Conservation (phyloP, 2,888 invertebrate species). For the Leucophora obtusa region DNA sequence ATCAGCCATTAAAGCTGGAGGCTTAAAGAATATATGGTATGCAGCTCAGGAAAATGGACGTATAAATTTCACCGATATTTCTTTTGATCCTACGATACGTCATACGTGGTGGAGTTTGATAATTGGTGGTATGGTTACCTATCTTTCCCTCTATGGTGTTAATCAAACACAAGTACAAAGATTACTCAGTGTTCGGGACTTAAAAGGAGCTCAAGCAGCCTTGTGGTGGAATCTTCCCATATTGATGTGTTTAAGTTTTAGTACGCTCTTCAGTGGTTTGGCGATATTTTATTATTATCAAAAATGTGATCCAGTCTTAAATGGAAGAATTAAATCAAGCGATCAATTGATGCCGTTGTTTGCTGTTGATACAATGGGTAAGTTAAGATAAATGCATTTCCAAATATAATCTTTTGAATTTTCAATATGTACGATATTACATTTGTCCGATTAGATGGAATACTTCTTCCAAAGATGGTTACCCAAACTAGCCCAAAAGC, state of each 20-base stretch:
- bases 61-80: constrained; percentile 84
- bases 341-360: constrained; percentile 91
- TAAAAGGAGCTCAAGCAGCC: constrained; percentile 86
- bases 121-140: constrained; percentile 89
- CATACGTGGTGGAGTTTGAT: constrained; percentile 90
- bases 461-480: too few relatives aligned
- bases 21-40: constrained; percentile 85
- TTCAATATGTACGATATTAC: too few relatives aligned
- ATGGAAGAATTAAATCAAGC: constrained; percentile 81
- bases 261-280: constrained; percentile 88
- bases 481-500: too few relatives aligned
- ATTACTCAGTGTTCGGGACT: constrained; percentile 84
- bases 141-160: constrained; percentile 90
- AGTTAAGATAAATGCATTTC: constrained; percentile 65
- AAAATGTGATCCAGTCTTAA: constrained; percentile 87
- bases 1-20: constrained; percentile 85
- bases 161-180: constrained; percentile 92
- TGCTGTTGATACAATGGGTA: constrained; percentile 86
- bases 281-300: constrained; percentile 91
- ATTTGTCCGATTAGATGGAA: too few relatives aligned
- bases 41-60: constrained; percentile 85
- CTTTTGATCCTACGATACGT: constrained; percentile 87
- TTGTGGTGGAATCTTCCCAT: constrained; percentile 91
- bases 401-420: too few relatives aligned
- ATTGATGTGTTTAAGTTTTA: constrained; percentile 84